Conservation (phyloP, 35 echinoderm and acorn worm species). For the Holothuria glaberrima region DNA sequence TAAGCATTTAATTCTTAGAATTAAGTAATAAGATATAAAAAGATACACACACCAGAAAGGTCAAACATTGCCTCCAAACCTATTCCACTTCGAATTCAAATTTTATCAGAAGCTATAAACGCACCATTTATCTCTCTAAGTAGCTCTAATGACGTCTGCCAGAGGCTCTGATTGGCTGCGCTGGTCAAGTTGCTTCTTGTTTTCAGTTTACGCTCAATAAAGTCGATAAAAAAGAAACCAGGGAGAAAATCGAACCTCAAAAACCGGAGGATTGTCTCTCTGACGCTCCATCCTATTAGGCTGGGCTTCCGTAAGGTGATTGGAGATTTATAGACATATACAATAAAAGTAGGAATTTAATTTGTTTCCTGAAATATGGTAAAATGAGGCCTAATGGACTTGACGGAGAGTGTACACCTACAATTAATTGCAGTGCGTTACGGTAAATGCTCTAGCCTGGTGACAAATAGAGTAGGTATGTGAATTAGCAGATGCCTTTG, state of each 20-base stretch:
- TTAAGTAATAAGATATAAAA: background rate
- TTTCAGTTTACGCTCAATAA: conserved; percentile 35
- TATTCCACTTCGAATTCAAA: background rate
- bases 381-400: background rate
- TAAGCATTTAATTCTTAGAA: background rate
- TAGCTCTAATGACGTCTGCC: conserved; percentile 32
- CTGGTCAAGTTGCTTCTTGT: conserved; percentile 13
- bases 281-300: background rate
- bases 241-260: conserved; percentile 14
- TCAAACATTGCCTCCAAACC: background rate
- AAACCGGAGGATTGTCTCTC: conserved; percentile 20
- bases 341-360: background rate
- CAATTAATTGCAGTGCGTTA: too few relatives aligned
- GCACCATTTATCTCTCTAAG: conserved; percentile 48
- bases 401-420: too few relatives aligned
- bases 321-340: background rate
- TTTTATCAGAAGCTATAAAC: conserved; percentile 22
- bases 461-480: too few relatives aligned
- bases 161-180: background rate
- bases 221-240: conserved; percentile 17
- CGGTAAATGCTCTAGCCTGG: too few relatives aligned
- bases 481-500: too few relatives aligned
- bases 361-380: conserved; percentile 28
- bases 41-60: background rate
- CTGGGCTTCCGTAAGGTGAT: background rate